These are phyloP conservation scores for Falco rusticolus DNA, from an alignment of 2,797 vertebrate species.

Conservation along the genomic window DNA sequence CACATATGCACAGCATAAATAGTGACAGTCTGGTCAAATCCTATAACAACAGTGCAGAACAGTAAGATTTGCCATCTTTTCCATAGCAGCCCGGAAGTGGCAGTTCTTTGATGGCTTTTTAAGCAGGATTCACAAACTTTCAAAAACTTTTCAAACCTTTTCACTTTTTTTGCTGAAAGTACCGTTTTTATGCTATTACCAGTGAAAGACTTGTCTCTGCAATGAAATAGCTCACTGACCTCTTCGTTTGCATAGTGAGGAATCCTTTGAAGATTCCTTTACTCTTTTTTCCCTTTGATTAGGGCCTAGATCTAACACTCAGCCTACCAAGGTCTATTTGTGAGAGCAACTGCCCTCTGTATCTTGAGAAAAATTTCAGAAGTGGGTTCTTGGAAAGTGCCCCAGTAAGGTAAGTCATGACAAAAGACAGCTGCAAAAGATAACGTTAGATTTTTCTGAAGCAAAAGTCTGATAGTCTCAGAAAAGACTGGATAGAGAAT, in stretches of 20 bases:
- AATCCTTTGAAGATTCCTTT: not conserved
- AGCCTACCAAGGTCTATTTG: not conserved
- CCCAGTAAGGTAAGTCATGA: not conserved
- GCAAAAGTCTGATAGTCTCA: not conserved
- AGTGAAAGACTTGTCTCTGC: not conserved
- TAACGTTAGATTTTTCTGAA: not conserved
- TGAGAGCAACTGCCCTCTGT: not conserved
- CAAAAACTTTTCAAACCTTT: not conserved
- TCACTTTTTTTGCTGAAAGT: not conserved
- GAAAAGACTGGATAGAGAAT: not conserved
- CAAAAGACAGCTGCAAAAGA: not conserved
- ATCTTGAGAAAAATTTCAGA: not conserved
- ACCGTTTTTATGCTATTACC: not conserved
- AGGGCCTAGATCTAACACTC: not conserved
- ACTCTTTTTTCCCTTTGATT: not conserved
- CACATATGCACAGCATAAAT: not conserved
- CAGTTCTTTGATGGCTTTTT: not conserved
- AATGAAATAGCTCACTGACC: not conserved
- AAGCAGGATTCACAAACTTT: not conserved
- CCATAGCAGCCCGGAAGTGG: rapidly evolving
- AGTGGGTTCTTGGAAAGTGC: not conserved
- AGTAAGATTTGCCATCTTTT: not conserved
- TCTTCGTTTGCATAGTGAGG: not conserved
- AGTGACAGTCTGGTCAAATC: not conserved
- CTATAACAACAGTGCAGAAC: not conserved